Conservation (phyloP, 2,113 vertebrate species). For the Mormyrus lacerda region DNA sequence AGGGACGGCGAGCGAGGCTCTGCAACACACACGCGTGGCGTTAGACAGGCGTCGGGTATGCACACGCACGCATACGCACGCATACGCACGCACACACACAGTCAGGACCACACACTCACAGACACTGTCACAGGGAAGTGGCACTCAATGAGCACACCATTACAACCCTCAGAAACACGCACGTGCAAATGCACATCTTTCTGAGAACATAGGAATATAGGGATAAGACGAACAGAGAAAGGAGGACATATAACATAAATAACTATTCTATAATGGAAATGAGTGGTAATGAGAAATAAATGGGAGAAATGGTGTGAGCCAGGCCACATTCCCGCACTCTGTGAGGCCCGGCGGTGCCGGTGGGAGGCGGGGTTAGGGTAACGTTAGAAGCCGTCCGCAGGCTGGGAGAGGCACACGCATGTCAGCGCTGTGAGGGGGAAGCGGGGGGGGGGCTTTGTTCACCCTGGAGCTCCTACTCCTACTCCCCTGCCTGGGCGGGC, state of each 20-base stretch:
- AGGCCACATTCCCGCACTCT: neutral
- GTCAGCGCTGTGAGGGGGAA: neutral
- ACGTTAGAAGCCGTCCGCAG: neutral
- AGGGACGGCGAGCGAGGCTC: constrained; percentile 80
- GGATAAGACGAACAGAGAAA: neutral
- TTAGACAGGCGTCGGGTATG: neutral
- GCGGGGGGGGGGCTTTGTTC: neutral
- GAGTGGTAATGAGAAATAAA: neutral
- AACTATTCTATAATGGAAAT: neutral
- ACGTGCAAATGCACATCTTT: constrained; percentile 9
- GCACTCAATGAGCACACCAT: neutral
- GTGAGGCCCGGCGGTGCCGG: neutral
- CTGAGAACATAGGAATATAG: neutral
- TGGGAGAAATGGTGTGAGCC: neutral
- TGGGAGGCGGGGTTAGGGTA: neutral
- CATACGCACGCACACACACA: neutral
- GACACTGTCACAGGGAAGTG: neutral
- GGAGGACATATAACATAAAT: neutral
- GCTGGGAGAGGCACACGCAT: neutral
- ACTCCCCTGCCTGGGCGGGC: neutral
- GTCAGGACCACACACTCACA: neutral
- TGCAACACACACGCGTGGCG: constrained; percentile 45
- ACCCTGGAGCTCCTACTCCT: neutral
- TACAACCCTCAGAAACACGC: neutral
- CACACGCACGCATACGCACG: neutral